phyloP scores from a whole-genome alignment of 2,113 vertebrate genomes.

The Oncorhynchus gorbuscha region DNA sequence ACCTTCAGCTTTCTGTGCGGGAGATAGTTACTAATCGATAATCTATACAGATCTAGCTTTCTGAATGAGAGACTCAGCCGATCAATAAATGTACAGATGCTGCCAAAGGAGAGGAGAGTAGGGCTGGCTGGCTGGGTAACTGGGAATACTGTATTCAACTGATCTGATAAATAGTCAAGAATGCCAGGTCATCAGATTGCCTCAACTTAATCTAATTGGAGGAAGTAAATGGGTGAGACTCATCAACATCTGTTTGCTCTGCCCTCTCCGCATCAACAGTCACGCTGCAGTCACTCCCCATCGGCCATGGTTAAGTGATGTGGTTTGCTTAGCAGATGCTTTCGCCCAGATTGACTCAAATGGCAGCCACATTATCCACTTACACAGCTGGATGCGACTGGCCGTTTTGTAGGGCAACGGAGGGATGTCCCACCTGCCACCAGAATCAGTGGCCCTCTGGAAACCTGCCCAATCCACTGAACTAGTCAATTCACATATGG shows the following conservation, averaged over 20 bases:
- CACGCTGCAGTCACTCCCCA: conserved; percentile 19
- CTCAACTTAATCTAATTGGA: conserved; percentile 33
- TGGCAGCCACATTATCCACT: conserved; percentile 49
- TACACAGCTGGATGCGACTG: conserved; percentile 26
- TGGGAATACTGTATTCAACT: conserved; percentile 36
- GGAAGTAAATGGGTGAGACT: too few relatives aligned
- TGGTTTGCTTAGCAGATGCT: conserved; percentile 53
- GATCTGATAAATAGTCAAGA: conserved; percentile 52
- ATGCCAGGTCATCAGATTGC: conserved; percentile 46
- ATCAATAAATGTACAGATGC: not conserved
- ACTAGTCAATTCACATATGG: not conserved
- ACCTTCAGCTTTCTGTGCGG: conserved; percentile 44
- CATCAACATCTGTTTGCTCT: too few relatives aligned
- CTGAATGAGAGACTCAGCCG: not conserved
- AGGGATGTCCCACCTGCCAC: not conserved
- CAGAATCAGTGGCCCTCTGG: conserved; percentile 23
- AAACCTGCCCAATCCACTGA: not conserved
- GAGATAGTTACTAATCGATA: conserved; percentile 61
- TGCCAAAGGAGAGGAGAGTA: not conserved
- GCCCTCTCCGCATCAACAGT: too few relatives aligned
- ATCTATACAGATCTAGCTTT: conserved; percentile 37
- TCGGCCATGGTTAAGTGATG: conserved; percentile 20
- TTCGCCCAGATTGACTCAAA: conserved; percentile 62
- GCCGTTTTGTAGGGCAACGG: not conserved
- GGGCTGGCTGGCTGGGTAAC: conserved; percentile 28